phyloP scores from a whole-genome alignment of 2,113 vertebrate species.

The Pteronura brasiliensis region DNA sequence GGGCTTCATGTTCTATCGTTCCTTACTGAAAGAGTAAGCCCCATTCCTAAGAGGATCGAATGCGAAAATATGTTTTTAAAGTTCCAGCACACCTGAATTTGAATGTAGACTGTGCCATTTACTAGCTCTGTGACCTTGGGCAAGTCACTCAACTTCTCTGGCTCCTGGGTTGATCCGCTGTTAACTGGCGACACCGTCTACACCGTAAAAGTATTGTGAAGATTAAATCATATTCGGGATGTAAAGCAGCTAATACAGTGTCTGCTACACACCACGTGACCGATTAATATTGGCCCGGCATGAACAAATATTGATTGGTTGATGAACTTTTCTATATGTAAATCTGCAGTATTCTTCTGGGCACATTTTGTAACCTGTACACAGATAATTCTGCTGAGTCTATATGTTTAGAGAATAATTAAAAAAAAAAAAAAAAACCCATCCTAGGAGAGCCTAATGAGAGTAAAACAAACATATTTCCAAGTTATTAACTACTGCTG shows the following conservation, averaged over 20 bases:
- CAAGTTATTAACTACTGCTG: slow-evolving; percentile 81
- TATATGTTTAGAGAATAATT: slow-evolving; percentile 77
- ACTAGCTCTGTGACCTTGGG: not conserved
- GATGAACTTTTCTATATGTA: slow-evolving; percentile 71
- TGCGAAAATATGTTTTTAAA: not conserved
- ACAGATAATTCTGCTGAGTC: slow-evolving; percentile 75
- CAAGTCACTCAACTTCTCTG: not conserved
- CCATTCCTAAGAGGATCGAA: not conserved
- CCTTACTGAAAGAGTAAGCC: not conserved
- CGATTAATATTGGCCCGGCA: not conserved
- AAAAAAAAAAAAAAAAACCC: not conserved
- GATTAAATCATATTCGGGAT: not conserved
- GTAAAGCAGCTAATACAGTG: not conserved
- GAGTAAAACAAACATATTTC: slow-evolving; percentile 81
- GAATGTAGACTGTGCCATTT: not conserved
- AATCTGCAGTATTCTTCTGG: slow-evolving; percentile 65
- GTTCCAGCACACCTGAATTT: not conserved
- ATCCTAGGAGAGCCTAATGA: slow-evolving; percentile 76
- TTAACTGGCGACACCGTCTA: not conserved
- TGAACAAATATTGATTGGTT: not conserved
- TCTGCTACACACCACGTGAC: not conserved
- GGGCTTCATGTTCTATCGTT: not conserved
- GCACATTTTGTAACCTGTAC: slow-evolving; percentile 28
- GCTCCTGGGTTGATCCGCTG: not conserved
- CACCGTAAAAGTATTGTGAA: not conserved